Percentiles rank a stretch among this genome's conserved stretches.
Conservation (phyloP, 2,888 invertebrate genomes). For the Xanthorhoe spadicearia region DNA sequence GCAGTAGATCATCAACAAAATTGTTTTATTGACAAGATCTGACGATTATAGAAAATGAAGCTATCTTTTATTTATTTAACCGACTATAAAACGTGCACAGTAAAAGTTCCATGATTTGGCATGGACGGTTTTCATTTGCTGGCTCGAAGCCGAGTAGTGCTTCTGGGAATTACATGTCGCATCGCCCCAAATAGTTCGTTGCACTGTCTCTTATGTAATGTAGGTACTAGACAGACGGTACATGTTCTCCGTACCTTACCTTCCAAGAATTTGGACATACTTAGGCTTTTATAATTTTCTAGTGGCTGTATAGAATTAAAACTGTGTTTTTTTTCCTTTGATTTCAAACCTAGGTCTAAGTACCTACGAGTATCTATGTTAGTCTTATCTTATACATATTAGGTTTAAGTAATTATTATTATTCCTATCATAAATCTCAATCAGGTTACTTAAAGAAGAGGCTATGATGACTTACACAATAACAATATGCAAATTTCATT, state of each 20-base stretch:
- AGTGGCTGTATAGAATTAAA: no score
- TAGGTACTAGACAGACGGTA: conserved; percentile 19
- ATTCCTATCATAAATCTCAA: neutral
- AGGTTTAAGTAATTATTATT: neutral
- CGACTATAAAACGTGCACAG: conserved; percentile 27
- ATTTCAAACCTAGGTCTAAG: no score
- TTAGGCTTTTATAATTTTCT: neutral
- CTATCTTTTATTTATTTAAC: conserved; percentile 13
- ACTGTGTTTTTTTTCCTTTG: no score
- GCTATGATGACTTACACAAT: conserved; percentile 18
- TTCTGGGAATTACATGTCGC: conserved; percentile 68
- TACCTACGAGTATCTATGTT: no score
- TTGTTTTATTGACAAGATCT: conserved; percentile 6
- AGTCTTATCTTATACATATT: no score
- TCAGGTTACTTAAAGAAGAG: neutral
- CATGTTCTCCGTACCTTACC: neutral
- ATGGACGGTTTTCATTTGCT: conserved; percentile 39
- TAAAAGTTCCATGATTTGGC: conserved; percentile 44
- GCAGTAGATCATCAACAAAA: conserved; percentile 9
- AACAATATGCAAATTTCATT: conserved; percentile 21
- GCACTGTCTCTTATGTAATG: conserved; percentile 55
- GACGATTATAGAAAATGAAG: conserved; percentile 17
- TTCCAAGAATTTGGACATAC: neutral
- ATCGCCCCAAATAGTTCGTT: conserved; percentile 73
- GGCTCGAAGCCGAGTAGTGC: conserved; percentile 57